phyloP scores from a whole-genome alignment of 2,797 vertebrate genomes.

The Basileuterus tristriatus region DNA sequence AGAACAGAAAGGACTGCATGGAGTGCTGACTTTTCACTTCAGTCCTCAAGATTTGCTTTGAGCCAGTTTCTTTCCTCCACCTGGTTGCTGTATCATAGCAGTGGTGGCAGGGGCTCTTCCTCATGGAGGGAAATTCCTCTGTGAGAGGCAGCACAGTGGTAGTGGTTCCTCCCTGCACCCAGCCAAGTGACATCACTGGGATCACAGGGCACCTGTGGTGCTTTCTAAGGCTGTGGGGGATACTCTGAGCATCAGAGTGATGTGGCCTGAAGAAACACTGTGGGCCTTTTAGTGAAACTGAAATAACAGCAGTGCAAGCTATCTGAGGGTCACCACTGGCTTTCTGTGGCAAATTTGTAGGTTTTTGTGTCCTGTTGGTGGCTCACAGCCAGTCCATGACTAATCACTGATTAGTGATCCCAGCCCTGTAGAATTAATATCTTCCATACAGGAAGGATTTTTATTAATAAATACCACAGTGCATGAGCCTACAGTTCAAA shows the following conservation, averaged over 20 bases:
- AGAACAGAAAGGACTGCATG: not conserved
- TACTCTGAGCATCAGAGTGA: not conserved
- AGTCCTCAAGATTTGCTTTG: not conserved
- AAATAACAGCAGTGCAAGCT: not conserved
- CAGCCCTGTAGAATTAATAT: not conserved
- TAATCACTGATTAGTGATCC: not conserved
- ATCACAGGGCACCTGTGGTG: fast-evolving
- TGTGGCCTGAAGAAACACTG: not conserved
- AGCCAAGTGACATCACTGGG: not conserved
- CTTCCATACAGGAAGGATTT: not conserved
- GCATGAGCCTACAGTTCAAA: not conserved
- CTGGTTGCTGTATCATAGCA: not conserved
- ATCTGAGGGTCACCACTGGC: not conserved
- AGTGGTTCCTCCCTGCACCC: not conserved
- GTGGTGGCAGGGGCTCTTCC: not conserved
- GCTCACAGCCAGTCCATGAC: not conserved
- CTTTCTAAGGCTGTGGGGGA: not conserved
- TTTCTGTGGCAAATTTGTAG: not conserved
- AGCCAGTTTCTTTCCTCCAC: not conserved
- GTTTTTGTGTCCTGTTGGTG: not conserved
- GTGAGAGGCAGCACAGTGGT: not conserved
- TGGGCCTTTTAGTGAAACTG: not conserved
- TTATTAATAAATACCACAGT: not conserved
- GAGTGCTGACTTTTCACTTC: not conserved
- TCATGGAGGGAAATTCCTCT: fast-evolving